phyloP scores from a whole-genome alignment of 2,888 invertebrate species.

The Stenichneumon culpator region DNA sequence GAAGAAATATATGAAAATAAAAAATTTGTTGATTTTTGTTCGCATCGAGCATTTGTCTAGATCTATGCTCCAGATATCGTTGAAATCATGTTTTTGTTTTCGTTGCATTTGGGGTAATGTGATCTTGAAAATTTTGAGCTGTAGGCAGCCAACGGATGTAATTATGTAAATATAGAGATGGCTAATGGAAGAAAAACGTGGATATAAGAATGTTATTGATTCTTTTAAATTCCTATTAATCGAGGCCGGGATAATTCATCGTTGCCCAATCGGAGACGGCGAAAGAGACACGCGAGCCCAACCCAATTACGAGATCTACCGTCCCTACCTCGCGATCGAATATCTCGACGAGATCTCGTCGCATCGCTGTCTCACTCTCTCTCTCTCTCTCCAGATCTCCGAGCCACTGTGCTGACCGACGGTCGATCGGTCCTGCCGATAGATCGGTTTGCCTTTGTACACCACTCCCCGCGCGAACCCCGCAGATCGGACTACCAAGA shows the following conservation, averaged over 20 bases:
- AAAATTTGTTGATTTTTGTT: no score
- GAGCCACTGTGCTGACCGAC: conserved; percentile 51
- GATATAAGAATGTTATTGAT: not conserved
- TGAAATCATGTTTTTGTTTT: no score
- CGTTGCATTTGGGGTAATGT: no score
- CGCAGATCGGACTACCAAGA: conserved; percentile 50
- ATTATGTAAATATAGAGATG: not conserved
- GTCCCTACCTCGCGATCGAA: conserved; percentile 66
- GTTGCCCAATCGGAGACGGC: conserved; percentile 69
- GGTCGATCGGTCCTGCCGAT: conserved; percentile 57
- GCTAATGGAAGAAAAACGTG: not conserved
- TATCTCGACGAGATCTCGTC: conserved; percentile 64
- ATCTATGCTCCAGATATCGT: no score
- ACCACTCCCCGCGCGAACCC: not conserved
- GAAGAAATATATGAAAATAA: no score
- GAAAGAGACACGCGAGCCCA: conserved; percentile 65
- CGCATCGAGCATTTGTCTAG: no score
- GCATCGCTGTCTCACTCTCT: conserved; percentile 24
- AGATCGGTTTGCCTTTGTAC: conserved; percentile 46
- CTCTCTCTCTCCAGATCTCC: conserved; percentile 4
- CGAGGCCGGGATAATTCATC: conserved; percentile 76
- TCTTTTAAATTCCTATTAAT: conserved; percentile 69
- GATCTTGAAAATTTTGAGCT: no score
- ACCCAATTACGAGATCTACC: conserved; percentile 74
- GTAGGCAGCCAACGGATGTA: no score